Evolutionary conservation across 2,888 invertebrate genomes (phyloP), one percentile per base, ranked within the genome.

Genomic region (Erebia palarica): DNA sequence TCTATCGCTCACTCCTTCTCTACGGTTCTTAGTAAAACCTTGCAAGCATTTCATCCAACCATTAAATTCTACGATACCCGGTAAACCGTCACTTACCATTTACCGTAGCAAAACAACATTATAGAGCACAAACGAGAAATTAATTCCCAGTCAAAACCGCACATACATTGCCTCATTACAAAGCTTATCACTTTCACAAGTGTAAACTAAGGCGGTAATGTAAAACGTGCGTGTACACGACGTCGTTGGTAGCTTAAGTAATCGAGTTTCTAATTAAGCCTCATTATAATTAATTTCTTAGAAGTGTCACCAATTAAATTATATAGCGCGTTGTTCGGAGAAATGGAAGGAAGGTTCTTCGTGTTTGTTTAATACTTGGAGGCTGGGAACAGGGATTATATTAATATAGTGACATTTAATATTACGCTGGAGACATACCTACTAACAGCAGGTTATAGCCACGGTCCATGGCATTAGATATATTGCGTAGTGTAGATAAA

Each of bases 281-380:
- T 77, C 76, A 76, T 79, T 80, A 75, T 75, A 74, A 78, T 79
- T 75, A 78, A 77, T 76, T 79, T 79, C 79, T 74, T 75, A 77
- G 76, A 78, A 78, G 77, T 77, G 75, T 75, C 73, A 75, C 73
- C 75, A 75, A 75, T 78, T 76, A 75, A 73, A 70, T 73, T 69
- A 71, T 49, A 64, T 59, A 36, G 47, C 53, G 16, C 53, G 42
- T 51, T 66, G 64, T 47, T 55, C 53, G 36, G 16, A 65, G 68
- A 65, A 65, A 69, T 49, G 36, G 47, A 49, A 72, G 53, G 53
- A 59, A 16, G 14, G 16, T 10, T 59, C 16, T 59, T 36, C 44
- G 49, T 63, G 63, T 63, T 63, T 63, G 21, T 63, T 21, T 21
- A 63, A 36, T 14, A 60, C 60, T n/a, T 42, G 16, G 42, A 36